These are phyloP conservation scores for Pseudotriccus pelzelni DNA, from an alignment of 2,797 vertebrate genomes.

Conservation along the genomic window DNA sequence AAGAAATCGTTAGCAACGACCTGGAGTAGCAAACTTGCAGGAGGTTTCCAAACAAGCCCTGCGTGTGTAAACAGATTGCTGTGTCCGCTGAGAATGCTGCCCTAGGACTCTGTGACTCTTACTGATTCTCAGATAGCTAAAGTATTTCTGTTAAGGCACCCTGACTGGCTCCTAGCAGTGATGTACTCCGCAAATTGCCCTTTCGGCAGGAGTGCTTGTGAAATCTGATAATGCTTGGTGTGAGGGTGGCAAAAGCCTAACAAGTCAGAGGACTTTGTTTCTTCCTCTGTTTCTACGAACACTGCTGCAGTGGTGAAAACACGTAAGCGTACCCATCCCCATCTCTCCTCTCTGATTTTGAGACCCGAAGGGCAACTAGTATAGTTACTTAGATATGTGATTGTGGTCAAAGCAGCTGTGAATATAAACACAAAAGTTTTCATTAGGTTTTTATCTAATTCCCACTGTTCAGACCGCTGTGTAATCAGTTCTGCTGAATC, in stretches of 20 bases:
- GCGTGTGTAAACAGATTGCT: not conserved
- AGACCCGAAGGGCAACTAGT: not conserved
- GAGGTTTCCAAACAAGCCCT: not conserved
- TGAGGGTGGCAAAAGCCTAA: not conserved
- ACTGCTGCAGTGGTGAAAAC: not conserved
- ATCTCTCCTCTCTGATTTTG: not conserved
- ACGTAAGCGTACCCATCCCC: fast-evolving
- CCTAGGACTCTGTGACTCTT: not conserved
- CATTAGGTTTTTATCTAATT: not conserved
- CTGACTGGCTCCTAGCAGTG: not conserved
- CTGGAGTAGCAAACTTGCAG: not conserved
- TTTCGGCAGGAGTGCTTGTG: not conserved
- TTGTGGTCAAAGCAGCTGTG: not conserved
- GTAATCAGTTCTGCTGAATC: not conserved
- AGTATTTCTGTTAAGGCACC: not conserved
- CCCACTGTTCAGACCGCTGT: not conserved
- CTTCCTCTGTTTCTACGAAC: not conserved
- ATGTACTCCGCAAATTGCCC: not conserved
- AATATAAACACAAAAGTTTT: not conserved
- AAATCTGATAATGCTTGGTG: not conserved
- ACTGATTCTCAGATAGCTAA: not conserved
- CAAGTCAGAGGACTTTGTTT: not conserved
- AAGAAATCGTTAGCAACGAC: not conserved
- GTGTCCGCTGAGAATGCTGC: not conserved
- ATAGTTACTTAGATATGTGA: not conserved